Base-by-base conservation (phyloP, 2,797 vertebrate genomes). In the Apogon hyalosoma region DNA sequence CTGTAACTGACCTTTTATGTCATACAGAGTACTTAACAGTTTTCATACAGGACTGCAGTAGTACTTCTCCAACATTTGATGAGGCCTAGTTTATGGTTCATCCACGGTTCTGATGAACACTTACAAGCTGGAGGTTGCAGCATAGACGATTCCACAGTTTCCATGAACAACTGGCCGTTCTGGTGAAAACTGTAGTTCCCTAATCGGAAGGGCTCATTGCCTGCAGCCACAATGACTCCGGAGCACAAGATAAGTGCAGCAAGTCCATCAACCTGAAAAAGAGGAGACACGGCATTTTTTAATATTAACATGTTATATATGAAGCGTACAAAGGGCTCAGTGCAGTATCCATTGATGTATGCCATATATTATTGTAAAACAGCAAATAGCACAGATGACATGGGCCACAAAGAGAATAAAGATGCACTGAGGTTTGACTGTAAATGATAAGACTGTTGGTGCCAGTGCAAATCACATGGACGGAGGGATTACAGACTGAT, bases 201-300 rank as follows among this genome's bases (percentile, higher is more conserved):
- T 63, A 94, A 91, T 88, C 93, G 95, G 88, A 98, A 99, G 40
- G 95, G 94, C 80, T 99, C 97, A 33, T 90, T 96, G 58, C 97
- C 96, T 0, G 96, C 95, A 77, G 97, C 97, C 0, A 99, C 96
- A 60, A 98, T 85, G 73, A 95, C 90, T 77, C 96, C 96, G 64
- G 96, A 94, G 78, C 95, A 96, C 73, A 97, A 66, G 79, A 96
- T 91, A 21, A 97, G 85, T 0, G 94, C 92, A 79, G 94, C 90
- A 43, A 98, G 95, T 77, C 94, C 94, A 56, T 96, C 90, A 69
- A 99, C 91, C 97, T 99, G 75, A 64, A 82, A 76, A 61, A 46
- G 33, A 73, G 15, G 13, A 65, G 16, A 73, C 61, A 53, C 18
- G 1, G 40, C 21, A 60, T 2, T 15, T 56, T 39, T 15, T 47